Evolutionary conservation across 2,797 vertebrate species (phyloP).

Genomic region (Anguilla anguilla): DNA sequence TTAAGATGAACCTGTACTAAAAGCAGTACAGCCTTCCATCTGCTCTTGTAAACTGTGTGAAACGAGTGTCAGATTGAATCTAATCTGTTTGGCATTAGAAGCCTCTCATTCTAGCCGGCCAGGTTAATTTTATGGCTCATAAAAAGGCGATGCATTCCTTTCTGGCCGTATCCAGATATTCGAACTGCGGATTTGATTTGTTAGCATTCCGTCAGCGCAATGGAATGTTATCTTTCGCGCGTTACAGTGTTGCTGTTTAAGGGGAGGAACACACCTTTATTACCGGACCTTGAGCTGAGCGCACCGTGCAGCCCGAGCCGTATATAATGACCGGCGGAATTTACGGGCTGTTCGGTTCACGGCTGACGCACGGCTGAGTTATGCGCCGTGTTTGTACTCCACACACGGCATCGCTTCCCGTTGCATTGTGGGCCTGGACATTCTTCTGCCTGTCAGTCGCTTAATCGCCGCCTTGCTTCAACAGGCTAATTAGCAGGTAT

Average conservation of each 20-base stretch:
- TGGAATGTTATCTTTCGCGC: constrained; percentile 65
- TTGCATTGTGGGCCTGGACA: constrained; percentile 40
- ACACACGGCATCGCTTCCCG: constrained; percentile 54
- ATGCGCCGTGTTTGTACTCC: constrained; percentile 62
- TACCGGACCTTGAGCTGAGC: constrained; percentile 43
- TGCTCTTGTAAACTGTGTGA: neutral
- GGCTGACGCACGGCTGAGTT: constrained; percentile 65
- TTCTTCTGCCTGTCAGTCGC: neutral
- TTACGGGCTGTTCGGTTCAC: constrained; percentile 53
- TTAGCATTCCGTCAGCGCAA: constrained; percentile 58
- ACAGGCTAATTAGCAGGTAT: neutral
- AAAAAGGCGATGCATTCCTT: neutral
- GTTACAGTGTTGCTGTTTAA: constrained; percentile 39
- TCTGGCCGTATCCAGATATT: constrained; percentile 32
- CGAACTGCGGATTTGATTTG: constrained; percentile 40
- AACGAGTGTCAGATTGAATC: constrained; percentile 7
- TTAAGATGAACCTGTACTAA: neutral
- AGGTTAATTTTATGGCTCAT: neutral
- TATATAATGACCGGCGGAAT: constrained; percentile 59
- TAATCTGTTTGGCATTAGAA: constrained; percentile 17
- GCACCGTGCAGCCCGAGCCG: constrained; percentile 46
- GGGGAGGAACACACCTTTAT: constrained; percentile 40
- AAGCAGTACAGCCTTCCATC: constrained; percentile 17
- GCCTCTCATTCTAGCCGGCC: constrained; percentile 9
- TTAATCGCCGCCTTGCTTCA: neutral